Percentiles rank a stretch among this genome's conserved stretches.
These are phyloP conservation scores for Bradypodion ventrale DNA, from an alignment of 2,797 vertebrate species.

Conservation along the genomic window DNA sequence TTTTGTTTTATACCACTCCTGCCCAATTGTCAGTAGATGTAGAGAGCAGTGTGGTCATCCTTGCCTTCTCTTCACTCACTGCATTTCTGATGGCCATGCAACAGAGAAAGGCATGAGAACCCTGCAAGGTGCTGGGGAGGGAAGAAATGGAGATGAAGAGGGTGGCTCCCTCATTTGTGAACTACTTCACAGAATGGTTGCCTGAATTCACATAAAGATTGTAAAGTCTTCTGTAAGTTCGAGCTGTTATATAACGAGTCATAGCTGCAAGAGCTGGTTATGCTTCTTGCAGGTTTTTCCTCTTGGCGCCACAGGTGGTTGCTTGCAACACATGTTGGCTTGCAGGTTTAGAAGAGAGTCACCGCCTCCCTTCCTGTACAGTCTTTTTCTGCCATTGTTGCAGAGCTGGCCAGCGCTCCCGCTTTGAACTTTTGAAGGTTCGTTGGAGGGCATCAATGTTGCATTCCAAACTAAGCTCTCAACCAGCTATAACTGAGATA, in stretches of 20 bases:
- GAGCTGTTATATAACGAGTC: constrained; percentile 15
- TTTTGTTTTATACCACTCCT: neutral
- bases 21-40: neutral
- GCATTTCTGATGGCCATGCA: constrained; percentile 4
- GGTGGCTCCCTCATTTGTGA: neutral
- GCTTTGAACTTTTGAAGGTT: neutral
- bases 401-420: neutral
- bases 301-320: neutral
- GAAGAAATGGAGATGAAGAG: neutral
- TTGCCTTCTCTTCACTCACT: neutral
- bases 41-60: neutral
- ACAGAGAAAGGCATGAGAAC: neutral
- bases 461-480: constrained; percentile 9
- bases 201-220: neutral
- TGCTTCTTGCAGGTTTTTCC: neutral
- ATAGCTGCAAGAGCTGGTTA: neutral
- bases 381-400: neutral
- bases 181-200: neutral
- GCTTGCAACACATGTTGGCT: constrained; percentile 2
- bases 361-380: neutral
- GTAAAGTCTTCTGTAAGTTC: neutral
- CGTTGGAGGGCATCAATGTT: neutral
- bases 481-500: neutral
- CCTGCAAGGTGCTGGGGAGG: neutral
- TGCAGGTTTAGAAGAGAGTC: neutral